These are phyloP conservation scores for Stomatorhinus ivindoensis DNA, from an alignment of 2,113 vertebrate genomes.

Conservation along the genomic window DNA sequence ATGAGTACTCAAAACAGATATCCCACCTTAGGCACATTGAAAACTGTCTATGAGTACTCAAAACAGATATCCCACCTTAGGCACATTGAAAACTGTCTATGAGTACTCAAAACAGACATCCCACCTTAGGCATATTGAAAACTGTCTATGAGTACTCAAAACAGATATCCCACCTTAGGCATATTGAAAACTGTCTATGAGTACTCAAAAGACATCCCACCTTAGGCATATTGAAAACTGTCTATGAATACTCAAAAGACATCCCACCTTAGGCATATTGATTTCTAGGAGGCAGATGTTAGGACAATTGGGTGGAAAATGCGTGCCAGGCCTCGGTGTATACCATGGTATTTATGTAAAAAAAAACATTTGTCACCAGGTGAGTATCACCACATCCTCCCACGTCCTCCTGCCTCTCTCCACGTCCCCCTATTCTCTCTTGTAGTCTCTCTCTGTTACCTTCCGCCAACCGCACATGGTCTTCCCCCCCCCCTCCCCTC, in stretches of 20 bases:
- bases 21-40: background rate
- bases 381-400: background rate
- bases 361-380: background rate
- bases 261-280: background rate
- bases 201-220: background rate
- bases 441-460: slow-evolving; percentile 26
- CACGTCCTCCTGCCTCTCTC: background rate
- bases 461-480: slow-evolving; percentile 11
- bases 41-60: background rate
- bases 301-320: background rate
- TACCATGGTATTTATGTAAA: background rate
- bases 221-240: no score
- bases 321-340: background rate
- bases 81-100: background rate
- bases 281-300: background rate
- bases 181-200: background rate
- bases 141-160: background rate
- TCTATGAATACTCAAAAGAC: no score
- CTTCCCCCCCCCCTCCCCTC: slow-evolving; percentile 5
- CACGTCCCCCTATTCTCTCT: background rate
- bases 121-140: background rate
- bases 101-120: background rate
- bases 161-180: background rate
- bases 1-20: background rate
- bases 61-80: background rate